Percentiles rank a stretch among this genome's conserved stretches.
These are phyloP conservation scores for Drosophila yooni DNA, from an alignment of 2,888 invertebrate genomes.

Conservation along the genomic window DNA sequence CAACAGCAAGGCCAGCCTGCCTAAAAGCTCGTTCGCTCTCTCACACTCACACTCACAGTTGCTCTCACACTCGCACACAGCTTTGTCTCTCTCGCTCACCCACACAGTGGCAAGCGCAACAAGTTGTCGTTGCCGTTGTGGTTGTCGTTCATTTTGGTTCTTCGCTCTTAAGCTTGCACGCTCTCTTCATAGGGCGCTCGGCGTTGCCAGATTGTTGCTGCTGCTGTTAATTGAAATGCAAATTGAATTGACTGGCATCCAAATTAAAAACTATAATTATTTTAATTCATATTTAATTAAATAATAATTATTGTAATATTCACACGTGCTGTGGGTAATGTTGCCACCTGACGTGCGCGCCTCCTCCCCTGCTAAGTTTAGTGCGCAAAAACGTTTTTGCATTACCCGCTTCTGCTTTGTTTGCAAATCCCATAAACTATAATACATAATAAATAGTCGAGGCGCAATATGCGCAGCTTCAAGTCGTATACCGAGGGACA, in stretches of 20 bases:
- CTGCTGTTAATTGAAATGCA: constrained; percentile 36
- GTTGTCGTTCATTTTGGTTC: constrained; percentile 29
- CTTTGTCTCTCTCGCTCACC: constrained; percentile 40
- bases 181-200: constrained; percentile 28
- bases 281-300: neutral
- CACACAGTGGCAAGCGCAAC: constrained; percentile 65
- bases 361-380: constrained; percentile 10
- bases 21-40: constrained; percentile 47
- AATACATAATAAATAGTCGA: constrained; percentile 75
- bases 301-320: constrained; percentile 8
- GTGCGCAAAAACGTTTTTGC: constrained; percentile 66
- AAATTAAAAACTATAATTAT: neutral
- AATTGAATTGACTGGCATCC: constrained; percentile 9
- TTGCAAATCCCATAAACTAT: constrained; percentile 56
- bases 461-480: constrained; percentile 80
- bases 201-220: constrained; percentile 66
- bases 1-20: constrained; percentile 53
- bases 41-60: constrained; percentile 11
- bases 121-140: constrained; percentile 61
- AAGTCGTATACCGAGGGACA: constrained; percentile 27
- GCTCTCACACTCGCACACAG: neutral
- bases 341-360: constrained; percentile 49
- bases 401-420: constrained; percentile 44
- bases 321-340: constrained; percentile 34
- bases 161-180: constrained; percentile 35